Evolutionary conservation across 2,888 invertebrate genomes (phyloP), one percentile per base, ranked within the genome.

Genomic region (Subacronicta megacephala): DNA sequence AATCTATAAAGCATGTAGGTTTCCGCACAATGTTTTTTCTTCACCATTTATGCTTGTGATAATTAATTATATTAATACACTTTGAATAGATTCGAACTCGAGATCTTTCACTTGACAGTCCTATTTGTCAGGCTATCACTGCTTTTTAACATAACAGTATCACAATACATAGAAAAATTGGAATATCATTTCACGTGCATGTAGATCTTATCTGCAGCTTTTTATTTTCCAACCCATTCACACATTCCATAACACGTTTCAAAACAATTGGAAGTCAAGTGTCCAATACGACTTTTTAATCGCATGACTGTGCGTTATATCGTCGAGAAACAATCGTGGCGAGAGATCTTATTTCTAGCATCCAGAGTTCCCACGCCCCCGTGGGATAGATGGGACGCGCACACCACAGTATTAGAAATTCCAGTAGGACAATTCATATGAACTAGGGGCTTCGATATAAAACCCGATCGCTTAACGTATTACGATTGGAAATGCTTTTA

Each of bases 321-420:
- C 59, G 74, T 57, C 57, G 52, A 73, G 62, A 71, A 68, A 77
- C 75, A 74, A 77, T 75, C 71, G 63, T 23, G 15, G 50, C 61
- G 51, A 72, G 58, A 69, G 77, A 78, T 78, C 79, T 77, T 49
- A 71, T 71, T 78, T 70, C 77, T 62, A 38, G 63, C 62, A 66
- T 72, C 66, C 62, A 35, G 37, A 61, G 63, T 79, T 78, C 78
- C 65, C 78, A 78, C 79, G 78, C 66, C 70, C 62, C 66, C 78
- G 80, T 80, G 82, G 78, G 82, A 82, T 71, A 77, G 70, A 65
- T 63, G 58, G 63, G 62, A 64, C 64, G 58, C 62, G 58, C 51
- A 16, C 43, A 61, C 45, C 60, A 63, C 7, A 38, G 41, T 45
- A 12, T 70, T 52, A 7, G 7, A 7, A 16, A 7, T 12, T 18